These are phyloP conservation scores for Aporophyla nigra DNA, from an alignment of 2,888 invertebrate species.

Conservation along the genomic window DNA sequence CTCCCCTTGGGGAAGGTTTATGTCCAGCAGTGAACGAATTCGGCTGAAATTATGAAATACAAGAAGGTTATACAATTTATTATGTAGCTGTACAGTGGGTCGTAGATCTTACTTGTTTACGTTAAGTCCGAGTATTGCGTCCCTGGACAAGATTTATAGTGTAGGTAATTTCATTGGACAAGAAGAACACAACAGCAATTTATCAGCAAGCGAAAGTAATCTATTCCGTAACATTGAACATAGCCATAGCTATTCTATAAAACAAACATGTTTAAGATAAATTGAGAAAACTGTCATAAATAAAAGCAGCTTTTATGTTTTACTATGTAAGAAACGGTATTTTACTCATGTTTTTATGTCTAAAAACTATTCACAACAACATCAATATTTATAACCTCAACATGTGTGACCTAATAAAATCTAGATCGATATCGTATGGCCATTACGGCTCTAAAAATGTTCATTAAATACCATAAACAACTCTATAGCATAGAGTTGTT, in stretches of 20 bases:
- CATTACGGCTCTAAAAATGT: conserved; percentile 5
- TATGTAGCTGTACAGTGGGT: background rate
- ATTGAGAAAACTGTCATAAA: background rate
- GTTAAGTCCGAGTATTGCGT: conserved; percentile 1
- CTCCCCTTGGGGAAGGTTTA: too few relatives aligned
- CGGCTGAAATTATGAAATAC: too few relatives aligned
- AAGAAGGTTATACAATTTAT: background rate
- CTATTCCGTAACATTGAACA: background rate
- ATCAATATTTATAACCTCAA: conserved; percentile 13
- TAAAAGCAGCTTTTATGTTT: background rate
- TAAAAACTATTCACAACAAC: background rate
- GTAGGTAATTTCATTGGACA: conserved; percentile 30
- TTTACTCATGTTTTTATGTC: background rate
- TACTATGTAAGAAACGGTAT: background rate
- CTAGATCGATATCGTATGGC: conserved; percentile 6
- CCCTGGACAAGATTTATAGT: conserved; percentile 35
- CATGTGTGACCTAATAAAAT: conserved; percentile 9
- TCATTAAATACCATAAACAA: conserved; percentile 30
- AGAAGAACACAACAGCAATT: conserved; percentile 25
- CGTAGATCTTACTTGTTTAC: conserved; percentile 14
- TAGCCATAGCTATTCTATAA: background rate
- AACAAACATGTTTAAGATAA: background rate
- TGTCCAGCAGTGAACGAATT: too few relatives aligned
- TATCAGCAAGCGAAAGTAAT: conserved; percentile 10
- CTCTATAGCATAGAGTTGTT: conserved; percentile 2